Conservation (phyloP, 1,140 invertebrate genomes). For the Neodiprion pinetum region DNA sequence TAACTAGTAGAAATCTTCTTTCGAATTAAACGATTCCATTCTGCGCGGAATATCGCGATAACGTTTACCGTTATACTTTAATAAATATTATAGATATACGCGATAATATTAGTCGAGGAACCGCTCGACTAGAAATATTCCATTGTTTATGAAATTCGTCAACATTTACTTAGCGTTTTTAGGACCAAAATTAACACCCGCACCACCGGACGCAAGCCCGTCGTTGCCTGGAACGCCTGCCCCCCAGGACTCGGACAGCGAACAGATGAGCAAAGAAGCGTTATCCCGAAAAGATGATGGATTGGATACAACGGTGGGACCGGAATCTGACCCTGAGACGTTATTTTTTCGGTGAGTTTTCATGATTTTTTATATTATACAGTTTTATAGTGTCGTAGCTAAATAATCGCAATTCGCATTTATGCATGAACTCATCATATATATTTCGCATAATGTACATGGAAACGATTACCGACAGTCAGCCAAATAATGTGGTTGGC, state of each 20-base stretch:
- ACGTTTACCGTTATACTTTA: too few species aligned
- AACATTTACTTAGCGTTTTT: neutral
- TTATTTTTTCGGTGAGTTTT: conserved; percentile 53
- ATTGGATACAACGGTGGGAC: conserved; percentile 27
- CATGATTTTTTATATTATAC: neutral
- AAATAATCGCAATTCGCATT: neutral
- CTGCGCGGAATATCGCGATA: too few species aligned
- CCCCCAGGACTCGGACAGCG: conserved; percentile 41
- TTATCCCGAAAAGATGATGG: conserved; percentile 32
- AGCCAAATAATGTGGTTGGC: too few species aligned
- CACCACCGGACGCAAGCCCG: conserved; percentile 37
- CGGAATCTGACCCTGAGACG: conserved; percentile 48
- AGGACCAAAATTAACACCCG: conserved; percentile 53
- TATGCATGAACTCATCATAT: neutral
- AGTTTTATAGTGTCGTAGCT: neutral
- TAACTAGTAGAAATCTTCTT: too few species aligned
- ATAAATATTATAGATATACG: too few species aligned
- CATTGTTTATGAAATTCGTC: too few species aligned
- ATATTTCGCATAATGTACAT: neutral
- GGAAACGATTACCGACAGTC: neutral
- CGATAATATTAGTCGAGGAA: too few species aligned
- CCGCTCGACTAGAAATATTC: too few species aligned
- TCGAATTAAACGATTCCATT: too few species aligned
- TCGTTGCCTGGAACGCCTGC: conserved; percentile 45
- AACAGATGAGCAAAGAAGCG: conserved; percentile 22